phyloP scores from a whole-genome alignment of 2,888 invertebrate genomes.

The Tricholauxania praeusta region DNA sequence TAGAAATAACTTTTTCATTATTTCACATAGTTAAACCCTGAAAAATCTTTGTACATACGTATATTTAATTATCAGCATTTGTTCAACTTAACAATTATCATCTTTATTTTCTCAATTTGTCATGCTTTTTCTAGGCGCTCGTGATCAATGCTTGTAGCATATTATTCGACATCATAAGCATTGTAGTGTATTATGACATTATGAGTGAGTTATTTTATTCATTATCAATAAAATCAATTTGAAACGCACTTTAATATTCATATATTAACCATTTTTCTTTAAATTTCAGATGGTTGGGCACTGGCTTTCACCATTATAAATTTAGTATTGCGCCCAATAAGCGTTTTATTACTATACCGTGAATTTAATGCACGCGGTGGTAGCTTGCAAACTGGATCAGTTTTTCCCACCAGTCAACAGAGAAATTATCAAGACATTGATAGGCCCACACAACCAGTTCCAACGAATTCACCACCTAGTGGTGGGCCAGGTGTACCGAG shows the following conservation, averaged over 20 bases:
- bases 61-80: no score
- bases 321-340: conserved; percentile 62
- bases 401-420: conserved; percentile 65
- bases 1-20: no score
- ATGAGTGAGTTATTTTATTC: conserved; percentile 63
- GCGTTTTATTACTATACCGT: conserved; percentile 62
- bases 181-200: conserved; percentile 58
- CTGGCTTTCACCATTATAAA: conserved; percentile 66
- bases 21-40: no score
- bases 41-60: no score
- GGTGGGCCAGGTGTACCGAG: conserved; percentile 65
- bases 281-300: conserved; percentile 64
- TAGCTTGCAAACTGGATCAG: conserved; percentile 58
- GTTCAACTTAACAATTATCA: no score
- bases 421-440: conserved; percentile 68
- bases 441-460: conserved; percentile 65
- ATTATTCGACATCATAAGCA: conserved; percentile 66
- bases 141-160: conserved; percentile 66
- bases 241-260: neutral
- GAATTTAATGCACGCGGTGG: conserved; percentile 67
- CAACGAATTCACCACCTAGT: conserved; percentile 58
- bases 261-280: neutral
- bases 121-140: conserved; percentile 63
- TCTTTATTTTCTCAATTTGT: conserved; percentile 39
- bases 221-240: neutral